Evolutionary conservation across 2,797 vertebrate species (phyloP).

Genomic region (Anomalospiza imberbis): DNA sequence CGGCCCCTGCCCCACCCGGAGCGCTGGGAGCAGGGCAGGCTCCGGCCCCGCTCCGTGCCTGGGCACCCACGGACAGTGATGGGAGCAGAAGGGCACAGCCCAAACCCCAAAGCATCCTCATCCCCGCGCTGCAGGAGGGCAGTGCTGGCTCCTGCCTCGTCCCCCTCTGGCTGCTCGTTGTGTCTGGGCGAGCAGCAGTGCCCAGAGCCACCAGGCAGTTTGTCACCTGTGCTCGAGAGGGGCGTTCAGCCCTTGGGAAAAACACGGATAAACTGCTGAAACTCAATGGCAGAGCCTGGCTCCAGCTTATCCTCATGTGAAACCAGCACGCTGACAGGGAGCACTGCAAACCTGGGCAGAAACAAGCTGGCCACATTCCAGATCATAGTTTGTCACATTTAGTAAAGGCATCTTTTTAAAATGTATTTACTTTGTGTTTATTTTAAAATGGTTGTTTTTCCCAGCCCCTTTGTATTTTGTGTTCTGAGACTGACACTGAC

Average conservation of each 20-base stretch:
- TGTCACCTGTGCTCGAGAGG: neutral
- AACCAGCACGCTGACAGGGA: fast-evolving
- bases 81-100: neutral
- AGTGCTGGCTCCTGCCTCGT: fast-evolving
- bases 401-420: neutral
- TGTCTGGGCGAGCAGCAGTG: neutral
- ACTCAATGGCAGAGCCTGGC: neutral
- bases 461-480: neutral
- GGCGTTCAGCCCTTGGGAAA: neutral
- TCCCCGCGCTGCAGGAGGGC: neutral
- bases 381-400: neutral
- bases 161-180: fast-evolving
- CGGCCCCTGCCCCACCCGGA: neutral
- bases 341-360: neutral
- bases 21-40: neutral
- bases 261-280: neutral
- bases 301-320: neutral
- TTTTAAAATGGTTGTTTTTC: neutral
- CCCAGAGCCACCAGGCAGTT: neutral
- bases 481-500: neutral
- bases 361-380: neutral
- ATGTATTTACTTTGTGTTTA: neutral
- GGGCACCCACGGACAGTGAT: neutral
- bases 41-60: neutral
- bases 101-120: neutral